These are phyloP conservation scores for Oeneis ivallda DNA, from an alignment of 2,888 invertebrate genomes.

Conservation along the genomic window DNA sequence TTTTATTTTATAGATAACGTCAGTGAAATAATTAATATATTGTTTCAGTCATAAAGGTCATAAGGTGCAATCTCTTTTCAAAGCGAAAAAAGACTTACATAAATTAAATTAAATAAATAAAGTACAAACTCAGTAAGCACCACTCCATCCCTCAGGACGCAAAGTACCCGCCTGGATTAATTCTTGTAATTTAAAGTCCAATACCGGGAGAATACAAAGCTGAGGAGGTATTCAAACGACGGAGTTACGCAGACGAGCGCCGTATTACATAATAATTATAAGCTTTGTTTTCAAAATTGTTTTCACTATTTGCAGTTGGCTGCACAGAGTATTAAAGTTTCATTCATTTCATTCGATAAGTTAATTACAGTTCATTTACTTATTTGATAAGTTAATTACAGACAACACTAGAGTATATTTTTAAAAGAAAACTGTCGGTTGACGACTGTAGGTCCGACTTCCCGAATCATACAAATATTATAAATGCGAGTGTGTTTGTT, in stretches of 20 bases:
- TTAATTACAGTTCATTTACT: background rate
- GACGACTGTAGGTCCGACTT: no score
- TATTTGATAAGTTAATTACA: background rate
- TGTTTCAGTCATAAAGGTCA: no score
- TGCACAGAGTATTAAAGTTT: conserved; percentile 1
- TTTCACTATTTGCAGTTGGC: conserved; percentile 11
- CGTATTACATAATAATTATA: no score
- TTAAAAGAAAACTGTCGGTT: background rate
- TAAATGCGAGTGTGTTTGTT: no score
- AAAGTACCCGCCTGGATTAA: conserved; percentile 63
- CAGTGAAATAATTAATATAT: no score
- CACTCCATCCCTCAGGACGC: conserved; percentile 53
- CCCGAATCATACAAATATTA: no score
- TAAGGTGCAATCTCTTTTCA: background rate
- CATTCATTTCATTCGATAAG: background rate
- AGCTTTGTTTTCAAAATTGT: conserved; percentile 16
- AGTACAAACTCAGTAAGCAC: conserved; percentile 44
- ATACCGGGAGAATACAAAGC: conserved; percentile 69
- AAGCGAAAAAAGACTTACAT: background rate
- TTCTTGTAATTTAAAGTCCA: conserved; percentile 73
- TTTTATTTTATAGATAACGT: no score
- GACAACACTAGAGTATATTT: background rate
- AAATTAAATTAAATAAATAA: conserved; percentile 7
- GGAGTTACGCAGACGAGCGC: conserved; percentile 43
- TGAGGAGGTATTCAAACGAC: conserved; percentile 56